These are phyloP conservation scores for Chelidonichthys spinosus DNA, from an alignment of 2,797 vertebrate genomes.

Conservation along the genomic window DNA sequence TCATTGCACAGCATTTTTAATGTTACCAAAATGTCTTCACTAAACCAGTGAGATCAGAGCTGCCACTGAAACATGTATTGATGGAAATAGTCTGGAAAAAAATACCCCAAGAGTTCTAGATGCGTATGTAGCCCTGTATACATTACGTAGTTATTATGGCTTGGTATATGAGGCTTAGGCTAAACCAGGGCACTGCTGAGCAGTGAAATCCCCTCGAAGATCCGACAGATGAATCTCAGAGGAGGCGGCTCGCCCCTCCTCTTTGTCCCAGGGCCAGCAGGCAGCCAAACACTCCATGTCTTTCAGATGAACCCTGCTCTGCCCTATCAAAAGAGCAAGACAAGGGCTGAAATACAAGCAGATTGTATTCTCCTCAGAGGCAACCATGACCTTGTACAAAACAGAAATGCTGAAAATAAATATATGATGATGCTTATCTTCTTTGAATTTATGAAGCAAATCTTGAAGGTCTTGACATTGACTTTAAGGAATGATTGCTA, in stretches of 20 bases:
- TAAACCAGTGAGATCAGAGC: constrained; percentile 3
- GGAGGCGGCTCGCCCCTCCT: constrained; percentile 56
- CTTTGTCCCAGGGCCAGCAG: constrained; percentile 56
- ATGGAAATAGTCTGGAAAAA: too few species aligned
- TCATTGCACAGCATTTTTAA: constrained; percentile 13
- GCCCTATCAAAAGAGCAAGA: constrained; percentile 31
- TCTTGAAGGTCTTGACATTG: not conserved
- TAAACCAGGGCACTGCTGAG: constrained; percentile 63
- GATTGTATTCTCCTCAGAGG: constrained; percentile 9
- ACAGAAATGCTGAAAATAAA: constrained; percentile 23
- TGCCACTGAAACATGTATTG: not conserved
- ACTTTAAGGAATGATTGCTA: not conserved
- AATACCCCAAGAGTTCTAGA: not conserved
- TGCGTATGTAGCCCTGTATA: constrained; percentile 4
- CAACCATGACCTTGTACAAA: constrained; percentile 24
- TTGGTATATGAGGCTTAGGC: constrained; percentile 42
- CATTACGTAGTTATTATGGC: constrained; percentile 33
- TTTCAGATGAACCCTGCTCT: constrained; percentile 59
- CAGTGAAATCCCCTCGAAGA: constrained; percentile 67
- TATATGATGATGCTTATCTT: constrained; percentile 22
- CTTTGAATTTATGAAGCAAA: constrained; percentile 20
- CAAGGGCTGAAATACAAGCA: constrained; percentile 4
- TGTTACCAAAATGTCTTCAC: constrained; percentile 6
- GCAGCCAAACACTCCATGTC: constrained; percentile 59
- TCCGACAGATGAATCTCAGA: constrained; percentile 62